These are phyloP conservation scores for Petrosia ficiformis DNA, from an alignment of 37 sponge, comb jelly and placozoan genomes.

Conservation along the genomic window DNA sequence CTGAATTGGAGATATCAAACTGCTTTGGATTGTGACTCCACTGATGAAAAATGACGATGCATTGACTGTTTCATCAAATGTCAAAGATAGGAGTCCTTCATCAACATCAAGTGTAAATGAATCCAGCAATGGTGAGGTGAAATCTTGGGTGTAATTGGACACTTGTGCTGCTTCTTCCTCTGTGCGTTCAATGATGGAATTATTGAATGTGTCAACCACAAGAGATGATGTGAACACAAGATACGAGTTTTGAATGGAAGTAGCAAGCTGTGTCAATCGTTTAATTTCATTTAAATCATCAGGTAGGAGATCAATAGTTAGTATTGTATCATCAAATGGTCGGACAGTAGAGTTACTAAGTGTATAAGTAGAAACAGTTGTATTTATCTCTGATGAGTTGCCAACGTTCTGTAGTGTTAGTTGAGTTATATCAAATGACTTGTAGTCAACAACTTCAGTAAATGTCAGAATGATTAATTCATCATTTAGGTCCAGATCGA, in stretches of 20 bases:
- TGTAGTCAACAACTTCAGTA: conserved; percentile 67
- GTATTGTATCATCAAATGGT: conserved; percentile 49
- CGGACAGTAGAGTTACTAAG: conserved; percentile 41
- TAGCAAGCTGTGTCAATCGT: conserved; percentile 55
- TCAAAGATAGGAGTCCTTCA: conserved; percentile 42
- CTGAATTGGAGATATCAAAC: conserved; percentile 22
- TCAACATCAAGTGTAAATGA: conserved; percentile 61
- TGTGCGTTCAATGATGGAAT: conserved; percentile 28
- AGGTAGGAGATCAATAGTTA: conserved; percentile 39
- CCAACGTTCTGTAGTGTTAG: conserved; percentile 45
- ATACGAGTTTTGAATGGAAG: conserved; percentile 52
- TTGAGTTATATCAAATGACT: conserved; percentile 44
- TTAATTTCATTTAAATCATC: conserved; percentile 75
- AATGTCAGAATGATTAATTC: conserved; percentile 62
- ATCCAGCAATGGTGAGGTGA: conserved; percentile 58
- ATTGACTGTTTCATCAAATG: conserved; percentile 83
- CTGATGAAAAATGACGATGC: conserved; percentile 47
- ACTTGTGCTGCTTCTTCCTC: conserved; percentile 29
- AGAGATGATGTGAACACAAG: conserved; percentile 33
- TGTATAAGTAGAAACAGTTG: conserved; percentile 19
- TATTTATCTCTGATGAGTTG: neutral
- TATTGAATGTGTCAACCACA: conserved; percentile 67
- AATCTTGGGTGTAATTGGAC: conserved; percentile 28
- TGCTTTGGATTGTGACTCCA: conserved; percentile 44
- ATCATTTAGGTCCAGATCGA: conserved; percentile 58